These are phyloP conservation scores for Danio choprae DNA, from an alignment of 2,797 vertebrate genomes.

Conservation along the genomic window DNA sequence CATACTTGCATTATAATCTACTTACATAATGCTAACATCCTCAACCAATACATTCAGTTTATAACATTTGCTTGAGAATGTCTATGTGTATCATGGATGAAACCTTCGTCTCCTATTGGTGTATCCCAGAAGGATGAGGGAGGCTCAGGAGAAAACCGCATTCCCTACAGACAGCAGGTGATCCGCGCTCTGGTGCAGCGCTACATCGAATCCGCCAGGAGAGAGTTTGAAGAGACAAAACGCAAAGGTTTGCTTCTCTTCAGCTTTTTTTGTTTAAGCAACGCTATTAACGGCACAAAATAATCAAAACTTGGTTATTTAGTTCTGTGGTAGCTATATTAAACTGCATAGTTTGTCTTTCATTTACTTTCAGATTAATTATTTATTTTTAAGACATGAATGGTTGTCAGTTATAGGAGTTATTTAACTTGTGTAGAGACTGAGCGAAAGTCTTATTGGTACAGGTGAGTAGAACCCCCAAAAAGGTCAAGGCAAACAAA, in stretches of 20 bases:
- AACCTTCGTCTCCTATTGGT: conserved; percentile 43
- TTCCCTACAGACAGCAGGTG: conserved; percentile 84
- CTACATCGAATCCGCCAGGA: conserved; percentile 86
- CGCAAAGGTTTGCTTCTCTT: conserved; percentile 79
- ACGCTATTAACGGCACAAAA: too few species aligned
- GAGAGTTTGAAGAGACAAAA: conserved; percentile 87
- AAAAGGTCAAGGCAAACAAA: too few species aligned
- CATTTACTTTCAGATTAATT: not conserved
- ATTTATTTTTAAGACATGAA: not conserved
- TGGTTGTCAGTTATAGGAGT: not conserved
- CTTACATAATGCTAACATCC: too few species aligned
- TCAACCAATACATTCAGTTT: too few species aligned
- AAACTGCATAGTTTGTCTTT: not conserved
- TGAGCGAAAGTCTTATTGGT: too few species aligned
- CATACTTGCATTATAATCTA: too few species aligned
- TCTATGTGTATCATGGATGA: not conserved
- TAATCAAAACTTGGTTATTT: not conserved
- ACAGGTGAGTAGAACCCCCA: too few species aligned
- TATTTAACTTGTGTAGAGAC: too few species aligned
- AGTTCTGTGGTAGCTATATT: not conserved
- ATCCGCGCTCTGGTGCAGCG: conserved; percentile 87
- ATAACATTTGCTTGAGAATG: not conserved
- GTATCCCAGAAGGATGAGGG: conserved; percentile 34
- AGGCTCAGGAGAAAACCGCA: conserved; percentile 60
- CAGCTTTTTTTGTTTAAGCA: not conserved